Conservation (phyloP, 2,888 invertebrate genomes). For the Heteropelma amictum region DNA sequence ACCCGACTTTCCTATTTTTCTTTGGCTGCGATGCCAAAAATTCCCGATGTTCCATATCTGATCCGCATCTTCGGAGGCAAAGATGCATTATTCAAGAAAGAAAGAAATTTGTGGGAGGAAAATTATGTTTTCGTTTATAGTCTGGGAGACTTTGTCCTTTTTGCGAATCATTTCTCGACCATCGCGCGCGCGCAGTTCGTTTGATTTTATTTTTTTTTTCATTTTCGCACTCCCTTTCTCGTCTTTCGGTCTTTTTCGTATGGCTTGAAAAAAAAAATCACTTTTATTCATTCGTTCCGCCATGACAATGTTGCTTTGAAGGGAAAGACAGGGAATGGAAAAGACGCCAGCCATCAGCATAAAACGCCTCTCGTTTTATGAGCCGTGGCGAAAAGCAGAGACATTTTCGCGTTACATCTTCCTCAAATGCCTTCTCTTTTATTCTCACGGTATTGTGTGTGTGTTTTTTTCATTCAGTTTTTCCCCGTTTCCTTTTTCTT, state of each 20-base stretch:
- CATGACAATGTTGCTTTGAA: conserved; percentile 64
- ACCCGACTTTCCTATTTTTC: conserved; percentile 60
- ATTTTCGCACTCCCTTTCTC: conserved; percentile 13
- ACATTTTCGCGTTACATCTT: conserved; percentile 73
- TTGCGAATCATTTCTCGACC: not conserved
- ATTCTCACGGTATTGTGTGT: conserved; percentile 23
- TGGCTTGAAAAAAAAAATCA: not conserved
- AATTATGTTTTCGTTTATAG: not conserved
- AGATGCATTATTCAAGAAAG: not conserved
- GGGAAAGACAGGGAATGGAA: conserved; percentile 44
- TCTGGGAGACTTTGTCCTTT: not conserved
- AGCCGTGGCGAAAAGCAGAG: conserved; percentile 71
- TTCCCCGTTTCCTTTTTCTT: conserved; percentile 31
- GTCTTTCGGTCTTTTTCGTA: not conserved
- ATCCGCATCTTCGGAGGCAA: conserved; percentile 3
- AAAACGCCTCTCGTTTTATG: conserved; percentile 75
- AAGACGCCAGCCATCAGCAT: conserved; percentile 73
- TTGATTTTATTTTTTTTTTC: conserved; percentile 28
- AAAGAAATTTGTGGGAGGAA: too few relatives aligned
- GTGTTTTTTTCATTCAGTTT: too few relatives aligned
- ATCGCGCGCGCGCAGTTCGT: too few relatives aligned
- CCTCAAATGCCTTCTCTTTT: conserved; percentile 64
- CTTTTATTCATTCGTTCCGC: conserved; percentile 49
- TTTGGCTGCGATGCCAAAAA: conserved; percentile 69
- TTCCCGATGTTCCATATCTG: conserved; percentile 57